These are phyloP conservation scores for Cyclina sinensis DNA, from an alignment of 1,140 invertebrate genomes.

Conservation along the genomic window DNA sequence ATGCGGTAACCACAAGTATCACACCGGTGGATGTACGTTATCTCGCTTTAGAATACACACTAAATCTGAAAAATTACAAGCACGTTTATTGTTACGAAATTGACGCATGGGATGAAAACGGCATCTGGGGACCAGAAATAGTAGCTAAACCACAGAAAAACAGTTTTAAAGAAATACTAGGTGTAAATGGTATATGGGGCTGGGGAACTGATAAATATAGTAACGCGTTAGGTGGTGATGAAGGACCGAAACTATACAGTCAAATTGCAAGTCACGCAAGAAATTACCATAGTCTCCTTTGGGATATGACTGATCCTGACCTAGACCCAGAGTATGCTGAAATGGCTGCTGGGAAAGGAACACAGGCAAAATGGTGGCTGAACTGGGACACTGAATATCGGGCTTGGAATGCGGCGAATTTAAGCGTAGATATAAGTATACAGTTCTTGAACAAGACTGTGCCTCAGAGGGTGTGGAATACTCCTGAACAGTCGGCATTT, in stretches of 20 bases:
- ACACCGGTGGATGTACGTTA: slow-evolving; percentile 30
- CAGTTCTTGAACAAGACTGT: slow-evolving; percentile 75
- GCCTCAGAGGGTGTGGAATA: slow-evolving; percentile 68
- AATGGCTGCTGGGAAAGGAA: slow-evolving; percentile 74
- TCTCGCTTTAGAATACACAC: slow-evolving; percentile 68
- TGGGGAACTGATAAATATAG: slow-evolving; percentile 76
- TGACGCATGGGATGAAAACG: slow-evolving; percentile 73
- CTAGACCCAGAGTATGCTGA: slow-evolving; percentile 69
- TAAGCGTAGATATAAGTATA: slow-evolving; percentile 73
- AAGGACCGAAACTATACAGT: slow-evolving; percentile 74
- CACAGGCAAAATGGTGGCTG: slow-evolving; percentile 74
- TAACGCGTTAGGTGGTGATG: slow-evolving; percentile 2
- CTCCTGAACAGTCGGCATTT: slow-evolving; percentile 65
- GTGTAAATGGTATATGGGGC: slow-evolving; percentile 80
- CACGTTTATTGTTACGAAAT: slow-evolving; percentile 77
- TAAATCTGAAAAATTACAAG: slow-evolving; percentile 60
- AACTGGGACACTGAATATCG: slow-evolving; percentile 79
- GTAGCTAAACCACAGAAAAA: slow-evolving; percentile 53
- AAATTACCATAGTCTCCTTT: slow-evolving; percentile 78
- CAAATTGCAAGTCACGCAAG: slow-evolving; percentile 74
- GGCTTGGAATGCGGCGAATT: slow-evolving; percentile 69
- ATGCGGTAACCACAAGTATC: slow-evolving; percentile 62
- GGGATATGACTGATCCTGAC: slow-evolving; percentile 76
- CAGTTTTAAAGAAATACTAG: slow-evolving; percentile 70
- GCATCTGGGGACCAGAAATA: slow-evolving; percentile 67